Conservation (phyloP, 37 sponge, comb jelly and placozoan genomes). For the Bolinopsis microptera region DNA sequence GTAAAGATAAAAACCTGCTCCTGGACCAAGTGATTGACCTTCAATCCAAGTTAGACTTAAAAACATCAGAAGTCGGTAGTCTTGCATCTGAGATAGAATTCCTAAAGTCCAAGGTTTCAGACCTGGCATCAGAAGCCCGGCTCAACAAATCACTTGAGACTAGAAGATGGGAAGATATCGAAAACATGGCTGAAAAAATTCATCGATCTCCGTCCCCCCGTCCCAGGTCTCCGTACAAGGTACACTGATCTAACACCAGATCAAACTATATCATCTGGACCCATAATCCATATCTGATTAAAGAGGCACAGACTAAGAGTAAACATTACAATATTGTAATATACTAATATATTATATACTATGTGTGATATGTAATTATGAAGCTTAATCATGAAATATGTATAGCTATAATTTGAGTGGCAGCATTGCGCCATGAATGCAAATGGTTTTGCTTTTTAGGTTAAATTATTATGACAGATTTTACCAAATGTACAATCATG, state of each 20-base stretch:
- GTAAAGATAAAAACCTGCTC: conserved; percentile 51
- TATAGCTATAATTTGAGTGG: not conserved
- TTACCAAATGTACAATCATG: conserved; percentile 53
- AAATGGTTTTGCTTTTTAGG: conserved; percentile 31
- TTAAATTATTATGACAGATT: conserved; percentile 65
- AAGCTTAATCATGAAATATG: not conserved
- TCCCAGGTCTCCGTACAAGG: conserved; percentile 41
- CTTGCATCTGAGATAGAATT: conserved; percentile 20
- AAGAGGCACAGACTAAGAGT: not conserved
- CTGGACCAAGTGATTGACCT: conserved; percentile 60
- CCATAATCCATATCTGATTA: not conserved
- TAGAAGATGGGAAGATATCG: conserved; percentile 66
- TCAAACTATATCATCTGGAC: not conserved
- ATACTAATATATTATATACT: not conserved
- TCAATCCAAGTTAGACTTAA: conserved; percentile 44
- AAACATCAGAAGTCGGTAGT: conserved; percentile 9
- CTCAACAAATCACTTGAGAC: conserved; percentile 65
- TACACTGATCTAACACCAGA: not conserved
- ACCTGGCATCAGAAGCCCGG: conserved; percentile 65
- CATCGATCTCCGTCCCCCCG: conserved; percentile 48
- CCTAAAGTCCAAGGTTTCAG: conserved; percentile 41
- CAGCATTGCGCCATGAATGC: not conserved
- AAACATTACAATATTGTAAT: too few species aligned
- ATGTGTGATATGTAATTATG: not conserved
- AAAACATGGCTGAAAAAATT: conserved; percentile 67